Percentiles rank a stretch among this genome's conserved stretches.
Conservation (phyloP, 1,140 invertebrate genomes). For the Procambarus clarkii region DNA sequence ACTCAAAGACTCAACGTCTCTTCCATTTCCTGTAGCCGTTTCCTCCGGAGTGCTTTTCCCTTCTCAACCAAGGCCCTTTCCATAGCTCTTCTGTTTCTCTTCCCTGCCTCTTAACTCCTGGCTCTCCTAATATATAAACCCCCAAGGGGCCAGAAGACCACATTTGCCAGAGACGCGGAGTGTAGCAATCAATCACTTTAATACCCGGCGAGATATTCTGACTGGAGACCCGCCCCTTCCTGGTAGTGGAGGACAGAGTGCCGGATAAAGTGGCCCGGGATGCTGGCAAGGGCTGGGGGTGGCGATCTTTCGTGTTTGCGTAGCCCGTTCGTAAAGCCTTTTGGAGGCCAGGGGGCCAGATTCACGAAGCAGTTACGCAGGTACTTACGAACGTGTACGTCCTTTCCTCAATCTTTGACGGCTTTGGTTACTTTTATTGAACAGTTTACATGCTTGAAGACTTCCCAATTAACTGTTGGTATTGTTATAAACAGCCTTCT, state of each 20-base stretch:
- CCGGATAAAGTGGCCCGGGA: neutral
- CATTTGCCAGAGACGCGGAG: slow-evolving; percentile 10
- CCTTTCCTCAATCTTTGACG: no score
- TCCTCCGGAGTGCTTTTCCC: neutral
- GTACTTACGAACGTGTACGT: no score
- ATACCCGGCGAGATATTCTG: neutral
- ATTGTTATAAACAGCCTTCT: no score
- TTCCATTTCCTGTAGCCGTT: neutral
- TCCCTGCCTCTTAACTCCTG: neutral
- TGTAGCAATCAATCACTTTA: neutral
- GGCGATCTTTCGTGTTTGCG: no score
- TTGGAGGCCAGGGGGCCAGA: no score
- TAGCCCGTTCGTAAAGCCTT: no score
- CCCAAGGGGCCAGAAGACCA: slow-evolving; percentile 19
- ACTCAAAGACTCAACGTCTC: neutral
- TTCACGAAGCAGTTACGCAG: no score
- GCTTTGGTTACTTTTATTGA: no score
- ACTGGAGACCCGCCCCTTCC: neutral
- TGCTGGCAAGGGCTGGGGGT: neutral
- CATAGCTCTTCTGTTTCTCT: neutral
- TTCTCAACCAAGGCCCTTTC: neutral
- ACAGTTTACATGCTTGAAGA: no score
- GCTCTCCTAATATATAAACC: slow-evolving; percentile 1
- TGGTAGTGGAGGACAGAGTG: neutral
- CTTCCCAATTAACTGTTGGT: no score